phyloP scores from a whole-genome alignment of 2,888 invertebrate genomes.

The Schrankia costaestrigalis region DNA sequence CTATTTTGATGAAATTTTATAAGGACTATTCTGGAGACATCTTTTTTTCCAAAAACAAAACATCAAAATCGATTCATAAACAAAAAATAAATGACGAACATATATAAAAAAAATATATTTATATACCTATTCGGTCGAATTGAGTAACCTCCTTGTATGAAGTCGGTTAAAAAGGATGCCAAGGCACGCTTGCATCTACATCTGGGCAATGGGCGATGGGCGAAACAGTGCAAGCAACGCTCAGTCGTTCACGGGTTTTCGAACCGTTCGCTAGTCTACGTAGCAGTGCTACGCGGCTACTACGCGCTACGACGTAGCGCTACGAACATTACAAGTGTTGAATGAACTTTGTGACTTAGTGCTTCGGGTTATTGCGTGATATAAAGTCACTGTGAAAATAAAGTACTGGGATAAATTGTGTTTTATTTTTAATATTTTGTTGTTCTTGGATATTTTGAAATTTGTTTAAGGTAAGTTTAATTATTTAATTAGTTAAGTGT shows the following conservation, averaged over 20 bases:
- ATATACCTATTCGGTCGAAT: too few relatives aligned
- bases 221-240: conserved; percentile 42
- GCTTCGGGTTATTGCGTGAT: conserved; percentile 25
- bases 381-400: conserved; percentile 22
- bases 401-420: conserved; percentile 19
- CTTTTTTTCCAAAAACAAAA: too few relatives aligned
- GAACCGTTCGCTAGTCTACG: conserved; percentile 39
- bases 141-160: neutral
- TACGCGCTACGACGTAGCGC: conserved; percentile 34
- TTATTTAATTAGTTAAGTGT: too few relatives aligned
- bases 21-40: too few relatives aligned
- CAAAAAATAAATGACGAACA: too few relatives aligned
- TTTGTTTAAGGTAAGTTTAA: conserved; percentile 24
- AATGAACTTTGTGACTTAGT: conserved; percentile 35
- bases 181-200: conserved; percentile 39
- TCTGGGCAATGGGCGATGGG: conserved; percentile 32
- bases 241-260: conserved; percentile 56
- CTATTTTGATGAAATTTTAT: too few relatives aligned
- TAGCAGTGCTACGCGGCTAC: conserved; percentile 28
- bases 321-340: conserved; percentile 35
- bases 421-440: conserved; percentile 13
- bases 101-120: too few relatives aligned
- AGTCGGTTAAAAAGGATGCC: conserved; percentile 35
- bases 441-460: conserved; percentile 29
- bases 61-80: too few relatives aligned